A percentile compares a stretch with the other conserved stretches of the same genome.
Conservation (phyloP, 2,113 vertebrate species). For the Triplophysa siluroides region DNA sequence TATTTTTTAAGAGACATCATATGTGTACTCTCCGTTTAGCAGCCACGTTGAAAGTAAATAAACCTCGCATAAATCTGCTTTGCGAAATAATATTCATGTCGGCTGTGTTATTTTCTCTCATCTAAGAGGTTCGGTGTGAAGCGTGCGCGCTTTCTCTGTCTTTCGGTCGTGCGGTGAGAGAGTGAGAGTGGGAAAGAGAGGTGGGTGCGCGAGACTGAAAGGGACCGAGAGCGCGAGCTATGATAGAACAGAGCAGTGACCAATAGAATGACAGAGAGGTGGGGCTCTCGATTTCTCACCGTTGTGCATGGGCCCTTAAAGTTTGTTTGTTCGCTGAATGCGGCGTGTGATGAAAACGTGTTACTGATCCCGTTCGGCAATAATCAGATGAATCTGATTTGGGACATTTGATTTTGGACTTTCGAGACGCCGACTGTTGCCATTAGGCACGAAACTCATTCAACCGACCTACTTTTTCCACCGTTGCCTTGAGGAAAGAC, state of each 20-base stretch:
- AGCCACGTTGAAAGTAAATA: conserved; percentile 15
- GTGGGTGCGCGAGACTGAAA: conserved; percentile 31
- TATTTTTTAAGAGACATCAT: not conserved
- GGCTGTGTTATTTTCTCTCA: conserved; percentile 17
- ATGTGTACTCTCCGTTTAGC: not conserved
- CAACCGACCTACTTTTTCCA: conserved; percentile 58
- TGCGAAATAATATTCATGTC: conserved; percentile 20
- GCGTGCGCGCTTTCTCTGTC: conserved; percentile 46
- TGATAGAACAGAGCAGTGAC: conserved; percentile 73
- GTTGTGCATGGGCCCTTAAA: conserved; percentile 79
- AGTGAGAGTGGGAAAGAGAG: conserved; percentile 17
- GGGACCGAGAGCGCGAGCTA: conserved; percentile 48
- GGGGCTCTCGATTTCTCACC: conserved; percentile 71
- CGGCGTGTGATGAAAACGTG: conserved; percentile 81
- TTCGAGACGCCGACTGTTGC: conserved; percentile 60
- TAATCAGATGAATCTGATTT: conserved; percentile 72
- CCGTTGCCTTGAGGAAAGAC: conserved; percentile 60
- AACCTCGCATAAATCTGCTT: not conserved
- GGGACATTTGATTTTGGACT: conserved; percentile 71
- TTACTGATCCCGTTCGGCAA: conserved; percentile 69
- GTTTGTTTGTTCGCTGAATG: conserved; percentile 83
- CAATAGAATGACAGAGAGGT: conserved; percentile 74
- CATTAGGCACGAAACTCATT: conserved; percentile 70
- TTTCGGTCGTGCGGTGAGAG: conserved; percentile 31
- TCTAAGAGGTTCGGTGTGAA: conserved; percentile 29